Evolutionary conservation across 2,888 invertebrate genomes (phyloP).

Genomic region (Philereme transversata): DNA sequence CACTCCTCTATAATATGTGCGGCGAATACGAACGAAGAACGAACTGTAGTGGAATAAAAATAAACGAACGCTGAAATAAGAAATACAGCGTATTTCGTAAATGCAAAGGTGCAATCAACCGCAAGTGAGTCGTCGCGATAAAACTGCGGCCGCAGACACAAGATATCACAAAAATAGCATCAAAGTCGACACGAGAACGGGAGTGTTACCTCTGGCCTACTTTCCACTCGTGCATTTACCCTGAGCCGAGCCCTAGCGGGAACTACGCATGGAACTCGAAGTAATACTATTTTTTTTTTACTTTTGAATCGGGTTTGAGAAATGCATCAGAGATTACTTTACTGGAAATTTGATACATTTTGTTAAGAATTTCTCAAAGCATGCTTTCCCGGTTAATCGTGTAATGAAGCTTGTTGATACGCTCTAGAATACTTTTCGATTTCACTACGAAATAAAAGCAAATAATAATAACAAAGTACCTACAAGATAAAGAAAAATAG

Average conservation of each 20-base stretch:
- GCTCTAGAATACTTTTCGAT: too few relatives aligned
- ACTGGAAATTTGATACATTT: too few relatives aligned
- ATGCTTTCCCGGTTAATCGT: too few relatives aligned
- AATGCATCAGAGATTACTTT: too few relatives aligned
- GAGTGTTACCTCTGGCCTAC: conserved; percentile 70
- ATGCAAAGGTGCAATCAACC: conserved; percentile 51
- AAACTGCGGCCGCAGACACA: conserved; percentile 68
- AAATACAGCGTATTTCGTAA: conserved; percentile 35
- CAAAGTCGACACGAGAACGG: conserved; percentile 62
- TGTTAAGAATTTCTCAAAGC: too few relatives aligned
- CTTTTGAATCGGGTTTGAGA: background rate
- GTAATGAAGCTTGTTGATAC: too few relatives aligned
- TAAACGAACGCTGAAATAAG: conserved; percentile 25
- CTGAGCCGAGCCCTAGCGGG: conserved; percentile 47
- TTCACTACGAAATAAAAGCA: too few relatives aligned
- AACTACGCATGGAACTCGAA: conserved; percentile 51
- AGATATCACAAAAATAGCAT: conserved; percentile 74
- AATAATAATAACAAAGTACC: background rate
- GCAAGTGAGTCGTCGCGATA: conserved; percentile 59
- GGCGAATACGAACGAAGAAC: conserved; percentile 17
- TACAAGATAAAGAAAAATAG: background rate
- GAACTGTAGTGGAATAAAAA: conserved; percentile 22
- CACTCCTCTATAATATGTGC: conserved; percentile 10
- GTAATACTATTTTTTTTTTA: conserved; percentile 27
- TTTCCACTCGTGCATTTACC: conserved; percentile 59